Evolutionary conservation across 2,888 invertebrate species (phyloP), one percentile per base, ranked within the genome.

Genomic region (Latheticus oryzae): DNA sequence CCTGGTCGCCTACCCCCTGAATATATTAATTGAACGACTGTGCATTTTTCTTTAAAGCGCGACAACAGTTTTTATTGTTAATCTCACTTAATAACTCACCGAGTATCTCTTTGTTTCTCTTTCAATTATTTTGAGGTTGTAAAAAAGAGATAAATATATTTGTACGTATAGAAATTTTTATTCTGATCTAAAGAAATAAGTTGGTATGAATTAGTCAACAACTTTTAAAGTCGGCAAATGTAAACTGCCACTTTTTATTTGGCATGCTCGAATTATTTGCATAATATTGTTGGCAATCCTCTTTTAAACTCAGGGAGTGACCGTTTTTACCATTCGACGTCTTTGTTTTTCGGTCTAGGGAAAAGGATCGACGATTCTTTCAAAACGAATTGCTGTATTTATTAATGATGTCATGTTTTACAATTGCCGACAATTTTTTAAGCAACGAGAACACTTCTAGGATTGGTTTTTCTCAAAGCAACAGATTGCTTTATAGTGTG

Each of bases 21-120:
- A 76, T 76, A 76, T 75, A 77, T 77, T 77, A 77, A 78, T 78
- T 77, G 78, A 78, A 77, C 76, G 73, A 75, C 75, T 75, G 75
- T 75, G 74, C 75, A 75, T 78, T 76, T 76, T 76, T 77, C 76
- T 75, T 69, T 71, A 66, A 68, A 72, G 73, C 73, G 75, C 74
- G 75, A 76, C 75, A 74, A 73, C 71, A 71, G 73, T 75, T 75
- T 75, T 75, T 74, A 74, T 75, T 73, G 74, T 74, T 75, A 74
- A 75, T 75, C 75, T 73, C 69, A 67, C 67, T 70, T 71, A 71
- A 71, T 71, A 72, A 72, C 68, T 68, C 65, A 64, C 64, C 48
- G 64, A 61, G 63, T 60, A 62, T 12, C n/a, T 17, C 21, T 58
- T 58, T 52, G 48, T 57, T 48, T 64, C 62, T 52, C 40, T 53